Base-by-base conservation (phyloP, 1,140 invertebrate species). In the Drosophila obscura region DNA sequence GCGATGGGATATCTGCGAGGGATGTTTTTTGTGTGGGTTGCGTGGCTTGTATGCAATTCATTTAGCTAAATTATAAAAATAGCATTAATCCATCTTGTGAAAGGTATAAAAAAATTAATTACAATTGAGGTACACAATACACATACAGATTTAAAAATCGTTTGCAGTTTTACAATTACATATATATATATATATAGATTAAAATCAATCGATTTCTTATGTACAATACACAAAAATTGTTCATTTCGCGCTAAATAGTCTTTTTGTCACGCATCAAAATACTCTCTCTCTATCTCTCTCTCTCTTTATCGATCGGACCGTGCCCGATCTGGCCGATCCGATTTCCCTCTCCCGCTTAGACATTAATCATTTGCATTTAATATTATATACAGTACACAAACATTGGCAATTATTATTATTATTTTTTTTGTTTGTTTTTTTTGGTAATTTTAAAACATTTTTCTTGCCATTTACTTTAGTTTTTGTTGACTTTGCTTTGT, bases 41-140 rank as follows among this genome's bases (percentile, higher is more conserved):
- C 60, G 48, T 69, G 41, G 41, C 51, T 59, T 79, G 56, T 41
- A 55, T 69, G 49, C 61, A 73, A 87, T 87, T 87, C 57, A 65
- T 88, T 88, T 88, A 88, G 67, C 83, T 88, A 88, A 88, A 87
- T 88, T 80, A 87, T 80, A 72, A 60, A 66, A 80, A 77, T 84
- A 64, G 72, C 77, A 24, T 58, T 69, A 73, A 73, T 83, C 39
- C 77, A 77, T 67, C 62, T 72, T 50, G 65, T 81, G 65, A 68
- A 75, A 76, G 56, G 72, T 80, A 83, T 59, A 74, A 74, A 49
- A 44, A 72, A 79, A 83, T 63, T 88, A 88, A 88, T 80, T 89
- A 89, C 84, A 88, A 88, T 88, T 88, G 83, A 88, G 83, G 83
- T 88, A 88, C 79, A 88, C 73, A 76, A 77, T 76, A 76, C 73